phyloP scores from a whole-genome alignment of 1,140 invertebrate species.

The Oscheius sp. region DNA sequence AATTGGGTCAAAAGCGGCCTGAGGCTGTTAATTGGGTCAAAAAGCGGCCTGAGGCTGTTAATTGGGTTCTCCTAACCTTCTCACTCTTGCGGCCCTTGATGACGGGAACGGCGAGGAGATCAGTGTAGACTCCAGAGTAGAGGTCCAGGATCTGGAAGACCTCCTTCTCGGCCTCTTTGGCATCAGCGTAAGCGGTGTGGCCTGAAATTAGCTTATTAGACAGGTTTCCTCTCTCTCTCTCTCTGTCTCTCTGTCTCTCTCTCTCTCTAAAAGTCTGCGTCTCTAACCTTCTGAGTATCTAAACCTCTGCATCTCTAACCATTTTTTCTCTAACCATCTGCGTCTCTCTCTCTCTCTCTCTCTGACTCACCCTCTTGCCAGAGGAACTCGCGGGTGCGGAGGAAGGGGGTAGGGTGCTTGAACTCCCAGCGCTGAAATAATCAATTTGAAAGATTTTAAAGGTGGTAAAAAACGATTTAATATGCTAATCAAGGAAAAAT shows the following conservation, averaged over 20 bases:
- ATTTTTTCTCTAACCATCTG: background rate
- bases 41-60: no score
- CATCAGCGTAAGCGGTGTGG: conserved; percentile 84
- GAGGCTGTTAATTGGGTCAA: no score
- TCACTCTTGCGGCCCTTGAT: conserved; percentile 92
- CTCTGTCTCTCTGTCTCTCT: no score
- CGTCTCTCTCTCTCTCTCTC: no score
- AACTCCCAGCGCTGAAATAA: conserved; percentile 89
- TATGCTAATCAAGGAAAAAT: no score
- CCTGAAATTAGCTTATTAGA: conserved; percentile 16
- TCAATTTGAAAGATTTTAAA: no score
- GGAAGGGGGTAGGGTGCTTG: conserved; percentile 97
- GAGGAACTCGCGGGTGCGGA: conserved; percentile 93
- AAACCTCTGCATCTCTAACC: no score
- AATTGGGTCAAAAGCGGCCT: no score
- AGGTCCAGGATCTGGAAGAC: conserved; percentile 70
- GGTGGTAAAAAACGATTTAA: no score
- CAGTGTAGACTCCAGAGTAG: conserved; percentile 83
- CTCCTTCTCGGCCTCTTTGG: conserved; percentile 82
- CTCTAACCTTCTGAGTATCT: no score
- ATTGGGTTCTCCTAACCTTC: conserved; percentile 62
- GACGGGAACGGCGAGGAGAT: conserved; percentile 90
- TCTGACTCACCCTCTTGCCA: conserved; percentile 94
- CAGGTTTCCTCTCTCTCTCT: no score
- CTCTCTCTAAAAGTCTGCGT: background rate